Evolutionary conservation across 2,797 vertebrate genomes (phyloP).

Genomic region (Enoplosus armatus): DNA sequence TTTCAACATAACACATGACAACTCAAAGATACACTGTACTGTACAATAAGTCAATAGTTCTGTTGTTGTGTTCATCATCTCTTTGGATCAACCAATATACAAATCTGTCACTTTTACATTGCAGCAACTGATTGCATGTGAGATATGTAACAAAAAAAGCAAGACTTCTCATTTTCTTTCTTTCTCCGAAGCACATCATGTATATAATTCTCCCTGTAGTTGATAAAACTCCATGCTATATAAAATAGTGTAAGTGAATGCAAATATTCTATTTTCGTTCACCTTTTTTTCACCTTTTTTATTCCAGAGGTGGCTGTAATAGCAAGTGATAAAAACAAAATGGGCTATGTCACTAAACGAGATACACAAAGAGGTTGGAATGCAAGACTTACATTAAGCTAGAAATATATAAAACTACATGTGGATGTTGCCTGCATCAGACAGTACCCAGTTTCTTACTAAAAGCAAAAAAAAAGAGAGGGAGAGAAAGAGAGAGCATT

Average conservation of each 20-base stretch:
- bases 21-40: constrained; percentile 88
- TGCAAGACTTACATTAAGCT: constrained; percentile 87
- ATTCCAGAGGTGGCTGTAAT: constrained; percentile 81
- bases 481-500: constrained; percentile 44
- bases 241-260: constrained; percentile 85
- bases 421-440: constrained; percentile 75
- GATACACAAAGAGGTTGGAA: constrained; percentile 88
- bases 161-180: constrained; percentile 67
- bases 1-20: constrained; percentile 89
- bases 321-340: constrained; percentile 82
- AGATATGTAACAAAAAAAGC: constrained; percentile 84
- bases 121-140: constrained; percentile 87
- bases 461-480: constrained; percentile 69
- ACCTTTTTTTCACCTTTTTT: constrained; percentile 73
- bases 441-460: constrained; percentile 79
- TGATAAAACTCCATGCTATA: constrained; percentile 82
- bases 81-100: constrained; percentile 92
- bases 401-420: constrained; percentile 86
- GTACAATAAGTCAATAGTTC: constrained; percentile 91
- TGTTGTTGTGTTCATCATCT: constrained; percentile 88
- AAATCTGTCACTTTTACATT: constrained; percentile 87
- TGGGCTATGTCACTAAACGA: constrained; percentile 83
- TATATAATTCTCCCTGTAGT: constrained; percentile 86
- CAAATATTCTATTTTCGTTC: constrained; percentile 78
- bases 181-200: constrained; percentile 77